Base-by-base conservation (phyloP, 2,113 vertebrate genomes). In the Phaethornis superciliosus region DNA sequence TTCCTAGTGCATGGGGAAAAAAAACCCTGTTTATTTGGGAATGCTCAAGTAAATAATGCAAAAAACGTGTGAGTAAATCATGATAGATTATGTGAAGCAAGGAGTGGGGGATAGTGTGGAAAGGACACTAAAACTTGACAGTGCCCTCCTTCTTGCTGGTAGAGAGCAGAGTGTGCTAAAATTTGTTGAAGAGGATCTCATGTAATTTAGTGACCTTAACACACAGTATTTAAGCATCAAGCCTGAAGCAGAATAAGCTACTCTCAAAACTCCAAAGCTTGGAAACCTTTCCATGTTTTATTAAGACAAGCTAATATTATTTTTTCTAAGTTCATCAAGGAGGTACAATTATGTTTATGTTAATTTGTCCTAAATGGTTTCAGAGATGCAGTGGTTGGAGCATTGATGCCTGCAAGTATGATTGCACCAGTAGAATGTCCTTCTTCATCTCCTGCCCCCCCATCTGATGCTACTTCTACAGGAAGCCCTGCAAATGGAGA, bases 401-500 rank as follows among this genome's bases (percentile, higher is more conserved):
- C 99, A 14, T 22, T 99, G 95, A 99, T 99, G 99, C 99, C 99
- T 18, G 98, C 99, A 51, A 98, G 98, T 96, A 99, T 99, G 99
- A 99, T 99, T 21, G 96, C 99, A 74, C 99, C 99, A 2, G 97
- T 99, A 46, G 99, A 99, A 94, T 99, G 99, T 94, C 98, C 98
- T 20, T 98, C 99, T 90, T 98, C 98, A 62, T 99, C 99, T 0
- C 98, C 99, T 9, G 96, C 98, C 2, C 98, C 99, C 0, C 97
- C 98, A 6, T 98, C 98, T 10, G 99, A 99, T 62, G 97, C 96
- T 12, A 97, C 98, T 20, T 98, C 98, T 52, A 93, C 98, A 35
- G 98, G 98, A 85, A 99, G 98, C 55, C 98, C 98, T 78, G 95
- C 97, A n/a, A 99, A 96, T 62, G 98, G 98, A 51, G 99, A 99